Evolutionary conservation across 2,113 vertebrate species (phyloP).

Genomic region (Arothron firmamentum): DNA sequence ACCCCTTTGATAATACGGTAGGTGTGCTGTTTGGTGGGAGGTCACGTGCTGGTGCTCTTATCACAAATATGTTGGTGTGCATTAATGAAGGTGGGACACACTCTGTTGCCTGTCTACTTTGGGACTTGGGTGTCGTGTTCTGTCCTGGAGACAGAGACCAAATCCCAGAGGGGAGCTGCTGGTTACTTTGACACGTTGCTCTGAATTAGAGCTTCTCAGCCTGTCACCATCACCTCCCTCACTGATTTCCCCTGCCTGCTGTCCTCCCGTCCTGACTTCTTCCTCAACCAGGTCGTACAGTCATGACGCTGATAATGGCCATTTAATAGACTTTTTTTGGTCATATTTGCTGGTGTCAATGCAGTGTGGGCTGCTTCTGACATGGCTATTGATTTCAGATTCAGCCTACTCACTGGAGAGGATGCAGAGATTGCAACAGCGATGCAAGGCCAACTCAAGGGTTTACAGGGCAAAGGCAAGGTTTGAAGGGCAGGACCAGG

Average conservation of each 20-base stretch:
- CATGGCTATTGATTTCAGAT: constrained; percentile 68
- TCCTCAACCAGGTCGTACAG: constrained; percentile 39
- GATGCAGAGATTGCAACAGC: constrained; percentile 23
- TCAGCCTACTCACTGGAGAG: constrained; percentile 41
- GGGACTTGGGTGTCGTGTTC: constrained; percentile 15
- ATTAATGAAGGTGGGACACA: neutral
- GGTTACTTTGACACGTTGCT: constrained; percentile 65
- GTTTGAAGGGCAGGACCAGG: constrained; percentile 31
- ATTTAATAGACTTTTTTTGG: constrained; percentile 68
- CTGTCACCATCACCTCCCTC: constrained; percentile 39
- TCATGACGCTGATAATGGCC: constrained; percentile 61
- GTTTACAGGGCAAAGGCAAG: constrained; percentile 40
- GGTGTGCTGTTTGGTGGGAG: neutral
- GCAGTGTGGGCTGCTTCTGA: constrained; percentile 46
- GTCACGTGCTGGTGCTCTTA: too few relatives aligned
- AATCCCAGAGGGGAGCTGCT: constrained; percentile 49
- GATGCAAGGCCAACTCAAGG: constrained; percentile 26
- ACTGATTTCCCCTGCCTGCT: constrained; percentile 39
- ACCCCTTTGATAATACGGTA: neutral
- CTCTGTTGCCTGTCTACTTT: neutral
- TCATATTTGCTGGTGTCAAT: constrained; percentile 56
- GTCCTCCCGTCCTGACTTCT: constrained; percentile 32
- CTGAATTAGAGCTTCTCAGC: constrained; percentile 53
- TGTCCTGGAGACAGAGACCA: constrained; percentile 17
- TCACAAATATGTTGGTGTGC: neutral